Percentiles rank a stretch among this genome's conserved stretches.
phyloP scores from a whole-genome alignment of 2,113 vertebrate genomes.

The Lepidothrix coronata region DNA sequence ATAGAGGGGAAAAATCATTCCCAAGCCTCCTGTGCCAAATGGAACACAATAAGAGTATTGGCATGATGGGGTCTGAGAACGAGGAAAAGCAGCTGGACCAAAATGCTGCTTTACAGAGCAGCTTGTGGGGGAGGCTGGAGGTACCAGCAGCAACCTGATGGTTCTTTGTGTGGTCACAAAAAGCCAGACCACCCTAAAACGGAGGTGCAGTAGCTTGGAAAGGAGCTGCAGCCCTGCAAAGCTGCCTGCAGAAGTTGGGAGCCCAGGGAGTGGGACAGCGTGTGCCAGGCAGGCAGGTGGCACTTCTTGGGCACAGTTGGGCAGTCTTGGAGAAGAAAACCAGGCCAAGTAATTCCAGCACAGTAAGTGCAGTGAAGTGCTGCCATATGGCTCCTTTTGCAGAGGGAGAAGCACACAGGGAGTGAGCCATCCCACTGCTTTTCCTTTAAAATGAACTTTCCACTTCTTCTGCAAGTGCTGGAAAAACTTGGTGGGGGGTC shows the following conservation, averaged over 20 bases:
- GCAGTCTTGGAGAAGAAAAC: background rate
- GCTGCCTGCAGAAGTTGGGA: background rate
- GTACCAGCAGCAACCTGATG: background rate
- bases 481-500: too few species aligned
- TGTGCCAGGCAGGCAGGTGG: background rate
- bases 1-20: background rate
- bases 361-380: background rate
- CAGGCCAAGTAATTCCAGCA: background rate
- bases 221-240: background rate
- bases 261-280: accelerated
- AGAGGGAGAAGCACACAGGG: background rate
- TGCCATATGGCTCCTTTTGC: conserved; percentile 4
- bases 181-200: background rate
- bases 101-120: background rate
- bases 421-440: background rate
- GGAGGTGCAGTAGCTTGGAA: accelerated
- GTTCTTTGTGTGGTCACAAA: background rate
- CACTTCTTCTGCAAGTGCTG: background rate
- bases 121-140: background rate
- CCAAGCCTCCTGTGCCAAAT: background rate
- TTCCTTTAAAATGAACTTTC: background rate
- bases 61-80: background rate
- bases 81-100: background rate
- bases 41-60: background rate
- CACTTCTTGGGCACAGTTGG: background rate